Base-by-base conservation (phyloP, 2,797 vertebrate genomes). In the Pangasius mekongensis region DNA sequence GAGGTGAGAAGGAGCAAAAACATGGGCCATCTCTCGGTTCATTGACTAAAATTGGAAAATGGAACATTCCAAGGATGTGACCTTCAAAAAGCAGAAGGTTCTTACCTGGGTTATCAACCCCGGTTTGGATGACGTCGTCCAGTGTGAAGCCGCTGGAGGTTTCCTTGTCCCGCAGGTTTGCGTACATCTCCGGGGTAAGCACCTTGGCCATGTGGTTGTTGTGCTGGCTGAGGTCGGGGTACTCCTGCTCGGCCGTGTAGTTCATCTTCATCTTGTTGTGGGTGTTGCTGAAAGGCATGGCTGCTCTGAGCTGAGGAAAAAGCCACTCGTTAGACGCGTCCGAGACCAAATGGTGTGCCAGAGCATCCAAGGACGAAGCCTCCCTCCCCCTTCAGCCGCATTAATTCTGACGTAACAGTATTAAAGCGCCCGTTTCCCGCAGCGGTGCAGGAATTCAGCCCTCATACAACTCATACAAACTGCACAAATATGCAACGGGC, bases 231-330 rank as follows among this genome's bases (percentile, higher is more conserved):
- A 97, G 96, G 94, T 97, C 97, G 0, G 98, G 98, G 93, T 91
- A 98, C 94, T 99, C 98, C 11, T 99, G 97, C 4, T 96, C 97
- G 0, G 95, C 89, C 0, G 92, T 91, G 94, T 93, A 94, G 91
- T 97, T 98, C 96, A 96, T 94, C 97, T 99, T 99, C 94, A 97
- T 18, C 86, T 95, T 90, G 92, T 99, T 98, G 96, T 99, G 98
- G 92, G 97, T 97, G 94, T 98, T 99, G 91, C 98, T 96, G 93
- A 99, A 99, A 89, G 98, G 98, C 98, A 99, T 99, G 96, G 89
- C 94, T 95, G 93, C 87, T 88, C 88, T 87, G 81, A 92, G 89
- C 95, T 95, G 93, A 90, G 67, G 39, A 30, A 10, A 49, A 20
- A 66, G 4, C 14, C 7, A 36, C 36, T 27, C 10, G 80, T 87